phyloP scores from a whole-genome alignment of 2,113 vertebrate genomes.

The Phrynosoma blainvillii region DNA sequence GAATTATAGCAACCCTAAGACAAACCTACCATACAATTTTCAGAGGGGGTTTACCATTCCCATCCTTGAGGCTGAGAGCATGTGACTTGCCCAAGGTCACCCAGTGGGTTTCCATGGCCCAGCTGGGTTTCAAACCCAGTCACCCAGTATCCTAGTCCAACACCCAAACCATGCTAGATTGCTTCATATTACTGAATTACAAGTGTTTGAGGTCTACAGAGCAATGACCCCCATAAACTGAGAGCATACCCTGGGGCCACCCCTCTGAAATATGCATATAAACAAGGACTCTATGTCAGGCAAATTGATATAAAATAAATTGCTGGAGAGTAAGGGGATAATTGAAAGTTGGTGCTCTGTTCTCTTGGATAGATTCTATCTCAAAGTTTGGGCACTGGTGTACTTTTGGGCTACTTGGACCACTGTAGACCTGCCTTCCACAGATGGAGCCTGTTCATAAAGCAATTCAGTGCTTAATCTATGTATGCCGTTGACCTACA shows the following conservation, averaged over 20 bases:
- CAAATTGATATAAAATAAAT: background rate
- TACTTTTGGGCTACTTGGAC: background rate
- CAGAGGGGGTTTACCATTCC: no score
- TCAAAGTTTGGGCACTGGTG: background rate
- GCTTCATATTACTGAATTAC: background rate
- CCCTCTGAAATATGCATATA: background rate
- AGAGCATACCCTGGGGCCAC: background rate
- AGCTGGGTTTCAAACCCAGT: no score
- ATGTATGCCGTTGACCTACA: background rate
- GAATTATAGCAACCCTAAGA: no score
- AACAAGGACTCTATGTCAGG: background rate
- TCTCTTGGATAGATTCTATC: background rate
- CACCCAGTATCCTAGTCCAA: no score
- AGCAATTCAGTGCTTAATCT: conserved; percentile 5
- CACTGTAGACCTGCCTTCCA: background rate
- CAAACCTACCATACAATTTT: no score
- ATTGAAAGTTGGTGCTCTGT: background rate
- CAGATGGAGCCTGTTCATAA: background rate
- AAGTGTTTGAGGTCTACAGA: background rate
- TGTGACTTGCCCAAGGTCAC: no score
- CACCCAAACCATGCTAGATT: no score
- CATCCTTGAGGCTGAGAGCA: no score
- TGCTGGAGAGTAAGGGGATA: background rate
- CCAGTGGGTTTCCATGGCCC: no score
- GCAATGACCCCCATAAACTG: background rate